Base-by-base conservation (phyloP, 2,797 vertebrate species). In the Takifugu rubripes region DNA sequence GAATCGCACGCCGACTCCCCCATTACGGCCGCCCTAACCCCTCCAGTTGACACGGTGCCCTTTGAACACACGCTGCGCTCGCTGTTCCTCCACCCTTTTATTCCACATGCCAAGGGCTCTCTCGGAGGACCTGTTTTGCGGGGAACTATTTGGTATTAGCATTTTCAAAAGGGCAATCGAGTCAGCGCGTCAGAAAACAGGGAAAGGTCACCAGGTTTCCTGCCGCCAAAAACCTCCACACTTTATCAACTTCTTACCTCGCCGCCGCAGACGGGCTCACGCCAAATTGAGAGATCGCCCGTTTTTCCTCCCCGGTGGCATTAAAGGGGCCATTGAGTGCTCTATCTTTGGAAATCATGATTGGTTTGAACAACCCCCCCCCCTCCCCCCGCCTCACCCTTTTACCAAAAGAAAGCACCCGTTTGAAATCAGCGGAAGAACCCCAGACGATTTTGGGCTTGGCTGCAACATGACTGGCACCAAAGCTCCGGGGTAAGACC, bases 171-270 rank as follows among this genome's bases (percentile, higher is more conserved):
- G 87, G 87, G 81, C 89, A 90, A 85, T 73, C 60, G 80, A 88
- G 89, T 87, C 86, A 80, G 85, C 59, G 63, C 74, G 77, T 89
- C 86, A 87, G 78, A 86, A 88, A 89, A 87, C 77, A 84, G 82
- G 68, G 82, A 91, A 91, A 91, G 90, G 90, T 91, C 88, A 90
- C 78, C 84, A 72, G 88, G 87, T 91, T 90, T 88, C 85, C 81
- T 67, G 17, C 44, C 44, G 16, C 44, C 44, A 21, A 21, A 79
- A 87, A 74, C 72, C 83, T 86, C 80, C 79, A 70, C 84, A 86
- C 89, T 88, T 83, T 78, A 88, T 90, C 89, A 88, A 82, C 64
- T 75, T 70, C 73, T 75, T 52, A 73, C 81, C 74, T 70, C 16
- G 64, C 80, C 68, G 83, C 83, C 76, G 81, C 49, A 8, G 71